phyloP scores from a whole-genome alignment of 1,140 invertebrate species.

The Himalopsyche phryganea region DNA sequence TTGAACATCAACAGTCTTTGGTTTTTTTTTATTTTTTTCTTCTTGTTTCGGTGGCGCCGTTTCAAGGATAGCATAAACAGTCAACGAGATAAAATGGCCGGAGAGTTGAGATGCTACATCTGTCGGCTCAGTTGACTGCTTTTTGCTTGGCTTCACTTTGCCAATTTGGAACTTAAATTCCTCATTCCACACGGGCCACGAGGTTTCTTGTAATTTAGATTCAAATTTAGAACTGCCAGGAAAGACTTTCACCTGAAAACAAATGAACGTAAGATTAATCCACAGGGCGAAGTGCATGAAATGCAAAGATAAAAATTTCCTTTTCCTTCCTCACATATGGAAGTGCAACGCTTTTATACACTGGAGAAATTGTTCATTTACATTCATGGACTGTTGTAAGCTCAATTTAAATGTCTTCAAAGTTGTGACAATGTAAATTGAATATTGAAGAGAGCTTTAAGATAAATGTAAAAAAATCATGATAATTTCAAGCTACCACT shows the following conservation, averaged over 20 bases:
- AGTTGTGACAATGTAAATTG: no score
- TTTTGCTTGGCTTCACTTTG: slow-evolving; percentile 49
- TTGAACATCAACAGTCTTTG: slow-evolving; percentile 28
- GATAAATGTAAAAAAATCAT: no score
- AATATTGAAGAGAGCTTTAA: no score
- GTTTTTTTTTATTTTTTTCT: slow-evolving; percentile 39
- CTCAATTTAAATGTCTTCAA: no score
- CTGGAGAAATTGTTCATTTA: no score
- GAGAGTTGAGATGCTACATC: slow-evolving; percentile 54
- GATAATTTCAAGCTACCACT: no score
- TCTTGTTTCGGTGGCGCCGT: slow-evolving; percentile 43
- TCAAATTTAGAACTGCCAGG: slow-evolving; percentile 71
- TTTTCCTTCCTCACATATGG: no score
- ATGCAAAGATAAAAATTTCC: no score
- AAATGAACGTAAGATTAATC: no score
- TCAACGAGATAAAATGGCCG: slow-evolving; percentile 69
- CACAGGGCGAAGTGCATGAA: no score
- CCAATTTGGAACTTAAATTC: slow-evolving; percentile 66
- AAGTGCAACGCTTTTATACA: no score
- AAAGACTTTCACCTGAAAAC: slow-evolving; percentile 67
- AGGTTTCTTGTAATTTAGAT: slow-evolving; percentile 66
- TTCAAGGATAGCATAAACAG: slow-evolving; percentile 69
- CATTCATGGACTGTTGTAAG: no score
- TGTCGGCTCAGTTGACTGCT: slow-evolving; percentile 38
- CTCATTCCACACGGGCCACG: slow-evolving; percentile 75